Evolutionary conservation across 2,797 vertebrate genomes (phyloP).

Genomic region (Chloroceryle amazona): DNA sequence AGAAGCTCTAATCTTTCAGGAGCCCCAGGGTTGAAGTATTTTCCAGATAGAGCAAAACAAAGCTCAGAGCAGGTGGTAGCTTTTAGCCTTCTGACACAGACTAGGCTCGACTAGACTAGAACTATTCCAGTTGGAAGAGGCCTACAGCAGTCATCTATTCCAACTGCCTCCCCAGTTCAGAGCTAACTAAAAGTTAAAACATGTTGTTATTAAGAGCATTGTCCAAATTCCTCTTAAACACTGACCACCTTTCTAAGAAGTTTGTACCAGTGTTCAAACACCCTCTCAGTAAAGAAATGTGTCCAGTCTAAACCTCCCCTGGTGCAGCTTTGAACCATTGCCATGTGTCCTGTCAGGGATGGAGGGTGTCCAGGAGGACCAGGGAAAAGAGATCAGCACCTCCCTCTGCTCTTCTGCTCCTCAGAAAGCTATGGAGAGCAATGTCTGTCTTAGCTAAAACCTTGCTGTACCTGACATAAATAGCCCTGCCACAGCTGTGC

Average conservation of each 20-base stretch:
- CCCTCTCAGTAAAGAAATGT: not conserved
- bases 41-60: not conserved
- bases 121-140: not conserved
- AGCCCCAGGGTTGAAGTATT: not conserved
- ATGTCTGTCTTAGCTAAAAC: not conserved
- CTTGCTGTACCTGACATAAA: not conserved
- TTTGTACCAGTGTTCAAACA: not conserved
- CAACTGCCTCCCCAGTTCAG: not conserved
- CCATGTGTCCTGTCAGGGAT: not conserved
- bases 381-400: not conserved
- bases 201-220: not conserved
- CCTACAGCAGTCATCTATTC: not conserved
- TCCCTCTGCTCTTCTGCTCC: not conserved
- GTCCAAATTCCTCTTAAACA: not conserved
- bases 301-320: not conserved
- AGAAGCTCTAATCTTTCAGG: not conserved
- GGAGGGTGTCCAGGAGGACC: too few species aligned
- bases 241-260: not conserved
- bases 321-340: not conserved
- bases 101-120: not conserved
- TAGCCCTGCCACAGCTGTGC: not conserved
- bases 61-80: not conserved
- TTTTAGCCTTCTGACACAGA: not conserved
- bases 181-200: not conserved
- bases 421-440: not conserved